A percentile compares a stretch with the other conserved stretches of the same genome.
phyloP scores from a whole-genome alignment of 2,113 vertebrate genomes.

The Oryzias melastigma region DNA sequence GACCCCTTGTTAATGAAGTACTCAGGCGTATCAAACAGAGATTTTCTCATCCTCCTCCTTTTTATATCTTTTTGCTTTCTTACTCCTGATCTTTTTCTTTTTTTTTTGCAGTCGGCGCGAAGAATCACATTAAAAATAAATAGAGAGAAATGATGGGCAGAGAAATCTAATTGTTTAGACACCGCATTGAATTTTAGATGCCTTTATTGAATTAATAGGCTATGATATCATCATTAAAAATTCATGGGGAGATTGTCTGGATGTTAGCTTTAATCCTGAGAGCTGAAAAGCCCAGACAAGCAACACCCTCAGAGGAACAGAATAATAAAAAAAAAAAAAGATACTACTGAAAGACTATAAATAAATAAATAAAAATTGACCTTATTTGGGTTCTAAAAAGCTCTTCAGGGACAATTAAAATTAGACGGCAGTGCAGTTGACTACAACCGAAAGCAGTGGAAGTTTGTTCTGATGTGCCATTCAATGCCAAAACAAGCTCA shows the following conservation, averaged over 20 bases:
- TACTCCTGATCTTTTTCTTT: conserved; percentile 38
- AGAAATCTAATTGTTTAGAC: conserved; percentile 75
- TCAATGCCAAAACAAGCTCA: conserved; percentile 20
- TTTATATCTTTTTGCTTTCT: conserved; percentile 22
- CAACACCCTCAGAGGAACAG: conserved; percentile 8
- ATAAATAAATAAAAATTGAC: conserved; percentile 25
- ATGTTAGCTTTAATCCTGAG: conserved; percentile 62
- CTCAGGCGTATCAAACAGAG: conserved; percentile 25
- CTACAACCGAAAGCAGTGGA: conserved; percentile 34
- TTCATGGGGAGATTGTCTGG: conserved; percentile 62
- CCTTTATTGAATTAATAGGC: conserved; percentile 71
- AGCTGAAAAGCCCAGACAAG: conserved; percentile 19
- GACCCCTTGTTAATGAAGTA: conserved; percentile 27
- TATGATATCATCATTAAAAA: conserved; percentile 70
- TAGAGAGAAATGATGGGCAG: conserved; percentile 68
- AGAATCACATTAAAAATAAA: conserved; percentile 75
- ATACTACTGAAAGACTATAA: conserved; percentile 26
- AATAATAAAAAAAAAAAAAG: conserved; percentile 44
- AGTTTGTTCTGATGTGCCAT: conserved; percentile 6
- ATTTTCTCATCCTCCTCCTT: conserved; percentile 15
- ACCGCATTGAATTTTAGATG: conserved; percentile 68
- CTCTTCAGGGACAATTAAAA: conserved; percentile 38
- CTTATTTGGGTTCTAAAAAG: conserved; percentile 51
- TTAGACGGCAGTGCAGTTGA: conserved; percentile 26
- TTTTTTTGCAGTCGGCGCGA: conserved; percentile 33